Evolutionary conservation across 2,113 vertebrate genomes (phyloP).

Genomic region (Lophotis ruficrista): DNA sequence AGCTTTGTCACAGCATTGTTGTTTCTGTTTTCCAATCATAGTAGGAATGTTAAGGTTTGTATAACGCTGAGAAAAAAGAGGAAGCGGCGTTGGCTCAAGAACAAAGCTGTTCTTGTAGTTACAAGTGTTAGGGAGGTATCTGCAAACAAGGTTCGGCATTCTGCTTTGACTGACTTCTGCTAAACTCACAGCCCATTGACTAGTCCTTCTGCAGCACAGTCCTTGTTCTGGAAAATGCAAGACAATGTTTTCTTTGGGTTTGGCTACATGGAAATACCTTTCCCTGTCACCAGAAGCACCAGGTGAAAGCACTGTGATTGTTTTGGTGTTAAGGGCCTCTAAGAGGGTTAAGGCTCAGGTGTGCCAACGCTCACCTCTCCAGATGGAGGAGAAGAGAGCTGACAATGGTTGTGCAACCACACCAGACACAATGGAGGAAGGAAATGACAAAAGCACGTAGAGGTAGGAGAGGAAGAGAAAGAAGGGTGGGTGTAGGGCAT

Average conservation of each 20-base stretch:
- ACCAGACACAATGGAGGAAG: neutral
- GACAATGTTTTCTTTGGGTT: neutral
- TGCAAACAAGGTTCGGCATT: neutral
- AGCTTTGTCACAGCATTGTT: neutral
- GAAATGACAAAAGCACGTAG: neutral
- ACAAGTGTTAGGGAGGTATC: neutral
- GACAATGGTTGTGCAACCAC: neutral
- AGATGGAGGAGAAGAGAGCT: neutral
- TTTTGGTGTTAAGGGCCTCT: neutral
- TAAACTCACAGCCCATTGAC: neutral
- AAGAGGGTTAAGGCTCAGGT: neutral
- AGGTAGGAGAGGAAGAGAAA: neutral
- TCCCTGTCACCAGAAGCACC: neutral
- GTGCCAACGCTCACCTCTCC: neutral
- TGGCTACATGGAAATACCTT: neutral
- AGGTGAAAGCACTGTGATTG: neutral
- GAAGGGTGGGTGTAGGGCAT: neutral
- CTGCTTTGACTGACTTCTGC: neutral
- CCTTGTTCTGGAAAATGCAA: neutral
- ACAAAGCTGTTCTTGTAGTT: neutral
- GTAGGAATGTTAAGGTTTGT: neutral
- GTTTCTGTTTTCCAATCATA: neutral
- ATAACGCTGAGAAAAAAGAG: neutral
- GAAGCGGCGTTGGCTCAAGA: rapidly evolving
- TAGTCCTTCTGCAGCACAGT: neutral